Percentiles rank a stretch among this genome's conserved stretches.
These are phyloP conservation scores for Hipposideros armiger DNA, from an alignment of 2,113 vertebrate species.

Conservation along the genomic window DNA sequence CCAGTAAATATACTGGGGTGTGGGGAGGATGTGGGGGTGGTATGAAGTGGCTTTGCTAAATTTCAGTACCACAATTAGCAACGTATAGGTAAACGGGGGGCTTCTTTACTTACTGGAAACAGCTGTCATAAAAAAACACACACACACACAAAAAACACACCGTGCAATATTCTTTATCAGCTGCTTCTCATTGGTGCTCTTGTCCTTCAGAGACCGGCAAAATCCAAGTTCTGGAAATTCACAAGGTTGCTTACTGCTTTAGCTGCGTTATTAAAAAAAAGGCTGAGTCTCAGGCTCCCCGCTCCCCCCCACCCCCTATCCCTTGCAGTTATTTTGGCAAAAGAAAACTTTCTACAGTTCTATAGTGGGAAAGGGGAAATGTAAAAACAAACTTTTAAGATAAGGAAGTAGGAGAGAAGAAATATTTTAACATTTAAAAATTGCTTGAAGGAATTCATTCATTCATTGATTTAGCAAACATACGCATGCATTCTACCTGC, in stretches of 20 bases:
- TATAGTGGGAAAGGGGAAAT: background rate
- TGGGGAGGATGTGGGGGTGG: fast-evolving
- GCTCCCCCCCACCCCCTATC: background rate
- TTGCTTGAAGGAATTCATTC: background rate
- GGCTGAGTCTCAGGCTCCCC: background rate
- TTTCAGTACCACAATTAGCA: background rate
- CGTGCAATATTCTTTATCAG: background rate
- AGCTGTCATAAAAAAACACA: conserved; percentile 21
- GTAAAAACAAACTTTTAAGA: background rate
- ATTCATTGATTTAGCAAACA: background rate
- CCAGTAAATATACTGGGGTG: background rate
- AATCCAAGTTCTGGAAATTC: conserved; percentile 35
- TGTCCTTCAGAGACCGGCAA: conserved; percentile 36
- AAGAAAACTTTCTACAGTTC: conserved; percentile 22
- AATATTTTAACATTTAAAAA: conserved; percentile 36
- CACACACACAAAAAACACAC: background rate
- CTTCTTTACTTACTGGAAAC: conserved; percentile 46
- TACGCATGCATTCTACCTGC: background rate
- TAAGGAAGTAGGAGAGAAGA: conserved; percentile 37
- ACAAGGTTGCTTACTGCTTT: background rate
- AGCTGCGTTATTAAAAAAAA: background rate
- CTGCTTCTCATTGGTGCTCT: background rate
- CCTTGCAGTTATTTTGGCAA: conserved; percentile 63
- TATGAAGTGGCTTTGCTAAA: background rate
- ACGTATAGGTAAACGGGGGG: background rate